A percentile compares a stretch with the other conserved stretches of the same genome.
These are phyloP conservation scores for Lithobates pipiens DNA, from an alignment of 2,797 vertebrate genomes.

Conservation along the genomic window DNA sequence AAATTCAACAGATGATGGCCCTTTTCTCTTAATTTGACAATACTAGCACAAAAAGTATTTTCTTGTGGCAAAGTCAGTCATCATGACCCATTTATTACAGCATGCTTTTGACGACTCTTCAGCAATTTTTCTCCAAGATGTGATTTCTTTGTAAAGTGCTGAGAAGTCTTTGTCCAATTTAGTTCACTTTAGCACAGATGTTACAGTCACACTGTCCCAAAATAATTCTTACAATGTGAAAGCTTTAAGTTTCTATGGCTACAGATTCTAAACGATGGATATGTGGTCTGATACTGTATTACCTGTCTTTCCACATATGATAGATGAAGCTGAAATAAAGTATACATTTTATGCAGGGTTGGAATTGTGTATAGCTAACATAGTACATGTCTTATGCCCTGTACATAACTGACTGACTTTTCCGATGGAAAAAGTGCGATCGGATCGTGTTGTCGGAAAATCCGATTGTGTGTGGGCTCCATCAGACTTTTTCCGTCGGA, in stretches of 20 bases:
- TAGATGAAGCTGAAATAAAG: background rate
- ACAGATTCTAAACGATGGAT: background rate
- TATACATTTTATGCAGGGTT: background rate
- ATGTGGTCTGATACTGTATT: background rate
- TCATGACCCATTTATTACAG: slow-evolving; percentile 6
- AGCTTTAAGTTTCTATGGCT: background rate
- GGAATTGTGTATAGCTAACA: too few relatives aligned
- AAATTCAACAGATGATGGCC: background rate
- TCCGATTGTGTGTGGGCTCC: too few relatives aligned
- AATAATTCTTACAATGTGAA: background rate
- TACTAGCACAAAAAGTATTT: background rate
- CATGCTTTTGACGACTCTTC: background rate
- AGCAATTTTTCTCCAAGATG: slow-evolving; percentile 9
- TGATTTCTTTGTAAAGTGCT: slow-evolving; percentile 16
- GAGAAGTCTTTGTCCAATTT: slow-evolving; percentile 38
- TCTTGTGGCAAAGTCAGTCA: slow-evolving; percentile 11
- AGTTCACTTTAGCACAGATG: background rate
- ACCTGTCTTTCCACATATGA: background rate
- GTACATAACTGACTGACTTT: too few relatives aligned
- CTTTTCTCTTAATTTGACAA: background rate
- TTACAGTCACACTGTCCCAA: slow-evolving; percentile 39
- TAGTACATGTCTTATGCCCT: too few relatives aligned
- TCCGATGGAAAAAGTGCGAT: too few relatives aligned
- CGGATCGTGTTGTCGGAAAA: too few relatives aligned
- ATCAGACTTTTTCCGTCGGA: too few relatives aligned